phyloP scores from a whole-genome alignment of 2,113 vertebrate genomes.

The Podarcis cretensis region DNA sequence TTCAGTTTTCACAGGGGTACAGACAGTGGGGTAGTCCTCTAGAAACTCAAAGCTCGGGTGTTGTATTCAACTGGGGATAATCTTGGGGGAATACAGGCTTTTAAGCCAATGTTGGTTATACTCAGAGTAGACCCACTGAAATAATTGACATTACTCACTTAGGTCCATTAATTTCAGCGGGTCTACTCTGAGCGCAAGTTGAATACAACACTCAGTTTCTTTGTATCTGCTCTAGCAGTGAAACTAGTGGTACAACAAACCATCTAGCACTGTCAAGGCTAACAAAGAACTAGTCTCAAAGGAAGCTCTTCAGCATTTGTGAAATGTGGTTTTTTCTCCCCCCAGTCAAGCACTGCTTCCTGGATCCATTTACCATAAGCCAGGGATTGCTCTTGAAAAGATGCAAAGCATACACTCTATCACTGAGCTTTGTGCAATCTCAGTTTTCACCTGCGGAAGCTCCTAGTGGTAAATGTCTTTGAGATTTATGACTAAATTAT shows the following conservation, averaged over 20 bases:
- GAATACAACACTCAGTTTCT: too few species aligned
- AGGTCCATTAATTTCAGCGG: too few species aligned
- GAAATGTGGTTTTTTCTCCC: not conserved
- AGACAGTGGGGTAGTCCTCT: too few species aligned
- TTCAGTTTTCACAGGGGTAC: not conserved
- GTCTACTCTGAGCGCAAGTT: too few species aligned
- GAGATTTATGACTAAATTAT: not conserved
- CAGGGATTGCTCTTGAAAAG: not conserved
- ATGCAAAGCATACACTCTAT: not conserved
- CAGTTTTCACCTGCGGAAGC: not conserved
- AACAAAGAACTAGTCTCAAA: not conserved
- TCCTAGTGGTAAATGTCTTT: not conserved
- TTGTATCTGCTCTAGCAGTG: too few species aligned
- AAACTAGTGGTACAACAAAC: not conserved
- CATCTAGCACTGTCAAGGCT: not conserved
- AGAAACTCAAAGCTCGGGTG: too few species aligned
- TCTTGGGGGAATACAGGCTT: too few species aligned
- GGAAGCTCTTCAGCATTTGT: not conserved
- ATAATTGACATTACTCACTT: too few species aligned
- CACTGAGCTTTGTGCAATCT: not conserved
- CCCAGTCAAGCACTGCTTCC: not conserved
- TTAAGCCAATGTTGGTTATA: too few species aligned
- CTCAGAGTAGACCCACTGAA: too few species aligned
- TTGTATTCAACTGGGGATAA: too few species aligned
- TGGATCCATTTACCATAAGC: not conserved